Conservation (phyloP, 2,888 invertebrate species). For the Lucinisca nassula region DNA sequence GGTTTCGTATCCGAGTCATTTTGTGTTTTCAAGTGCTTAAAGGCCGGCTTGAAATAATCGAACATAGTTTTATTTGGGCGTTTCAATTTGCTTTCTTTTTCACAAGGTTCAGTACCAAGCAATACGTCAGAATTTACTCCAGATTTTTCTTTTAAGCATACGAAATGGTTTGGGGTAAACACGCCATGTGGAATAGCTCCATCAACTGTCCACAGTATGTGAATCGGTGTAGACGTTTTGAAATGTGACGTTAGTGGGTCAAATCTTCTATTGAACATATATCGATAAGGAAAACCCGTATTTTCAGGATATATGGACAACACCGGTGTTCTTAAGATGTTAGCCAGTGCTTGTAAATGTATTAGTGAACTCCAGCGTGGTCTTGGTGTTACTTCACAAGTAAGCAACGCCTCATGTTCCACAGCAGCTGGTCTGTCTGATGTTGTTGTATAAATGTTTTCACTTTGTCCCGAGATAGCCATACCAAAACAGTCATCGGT, state of each 20-base stretch:
- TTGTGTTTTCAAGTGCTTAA: no score
- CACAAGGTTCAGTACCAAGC: background rate
- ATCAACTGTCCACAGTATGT: background rate
- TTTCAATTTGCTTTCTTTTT: background rate
- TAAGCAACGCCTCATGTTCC: background rate
- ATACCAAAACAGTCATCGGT: background rate
- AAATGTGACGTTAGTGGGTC: background rate
- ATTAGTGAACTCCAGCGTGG: background rate
- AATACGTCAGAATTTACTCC: background rate
- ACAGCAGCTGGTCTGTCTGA: background rate
- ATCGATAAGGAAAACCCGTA: background rate
- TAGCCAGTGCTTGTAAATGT: background rate
- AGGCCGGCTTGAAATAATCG: no score
- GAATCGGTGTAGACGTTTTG: background rate
- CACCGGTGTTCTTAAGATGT: background rate
- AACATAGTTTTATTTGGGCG: background rate
- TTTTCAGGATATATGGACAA: background rate
- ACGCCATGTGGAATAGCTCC: background rate
- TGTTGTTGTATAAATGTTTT: background rate
- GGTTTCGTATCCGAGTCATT: no score
- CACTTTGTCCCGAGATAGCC: background rate
- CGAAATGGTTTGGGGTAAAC: slow-evolving; percentile 7
- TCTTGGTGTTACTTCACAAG: background rate
- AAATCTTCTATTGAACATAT: background rate
- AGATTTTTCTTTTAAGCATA: background rate